Percentiles rank a stretch among this genome's conserved stretches.
Evolutionary conservation across 2,888 invertebrate genomes (phyloP).

Genomic region (Oxytorus armatus): DNA sequence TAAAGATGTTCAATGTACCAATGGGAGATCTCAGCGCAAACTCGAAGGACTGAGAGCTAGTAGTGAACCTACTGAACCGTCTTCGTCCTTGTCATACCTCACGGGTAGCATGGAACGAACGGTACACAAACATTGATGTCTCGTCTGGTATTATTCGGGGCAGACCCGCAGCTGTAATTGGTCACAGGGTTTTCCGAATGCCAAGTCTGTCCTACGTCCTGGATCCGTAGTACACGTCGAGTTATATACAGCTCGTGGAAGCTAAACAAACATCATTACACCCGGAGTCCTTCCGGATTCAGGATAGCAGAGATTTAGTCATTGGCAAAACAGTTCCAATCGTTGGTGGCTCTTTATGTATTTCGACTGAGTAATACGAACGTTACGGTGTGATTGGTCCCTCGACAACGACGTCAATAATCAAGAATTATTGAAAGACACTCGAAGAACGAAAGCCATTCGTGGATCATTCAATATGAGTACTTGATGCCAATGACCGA

Average conservation of each 20-base stretch:
- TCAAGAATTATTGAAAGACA: neutral
- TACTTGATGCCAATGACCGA: slow-evolving; percentile 20
- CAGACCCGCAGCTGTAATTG: slow-evolving; percentile 7
- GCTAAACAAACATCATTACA: slow-evolving; percentile 82
- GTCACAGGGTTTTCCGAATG: slow-evolving; percentile 41
- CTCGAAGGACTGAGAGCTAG: slow-evolving; percentile 57
- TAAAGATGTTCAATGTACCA: slow-evolving; percentile 19
- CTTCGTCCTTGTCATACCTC: slow-evolving; percentile 70
- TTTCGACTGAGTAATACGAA: neutral
- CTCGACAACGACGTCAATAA: neutral
- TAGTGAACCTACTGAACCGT: slow-evolving; percentile 65
- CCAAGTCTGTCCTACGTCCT: slow-evolving; percentile 19
- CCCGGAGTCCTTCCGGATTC: slow-evolving; percentile 64
- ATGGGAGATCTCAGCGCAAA: slow-evolving; percentile 14
- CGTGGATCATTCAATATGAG: neutral
- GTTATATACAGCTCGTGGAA: slow-evolving; percentile 62
- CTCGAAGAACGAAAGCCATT: slow-evolving; percentile 4
- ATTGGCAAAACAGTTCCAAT: slow-evolving; percentile 35
- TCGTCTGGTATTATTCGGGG: slow-evolving; percentile 1
- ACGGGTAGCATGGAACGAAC: slow-evolving; percentile 8
- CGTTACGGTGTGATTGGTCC: neutral
- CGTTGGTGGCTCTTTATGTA: too few relatives aligned
- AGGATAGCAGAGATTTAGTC: slow-evolving; percentile 6
- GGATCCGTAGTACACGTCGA: slow-evolving; percentile 1
- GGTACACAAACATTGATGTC: slow-evolving; percentile 69